These are phyloP conservation scores for Urophycis tenuis DNA, from an alignment of 2,797 vertebrate genomes.

Conservation along the genomic window DNA sequence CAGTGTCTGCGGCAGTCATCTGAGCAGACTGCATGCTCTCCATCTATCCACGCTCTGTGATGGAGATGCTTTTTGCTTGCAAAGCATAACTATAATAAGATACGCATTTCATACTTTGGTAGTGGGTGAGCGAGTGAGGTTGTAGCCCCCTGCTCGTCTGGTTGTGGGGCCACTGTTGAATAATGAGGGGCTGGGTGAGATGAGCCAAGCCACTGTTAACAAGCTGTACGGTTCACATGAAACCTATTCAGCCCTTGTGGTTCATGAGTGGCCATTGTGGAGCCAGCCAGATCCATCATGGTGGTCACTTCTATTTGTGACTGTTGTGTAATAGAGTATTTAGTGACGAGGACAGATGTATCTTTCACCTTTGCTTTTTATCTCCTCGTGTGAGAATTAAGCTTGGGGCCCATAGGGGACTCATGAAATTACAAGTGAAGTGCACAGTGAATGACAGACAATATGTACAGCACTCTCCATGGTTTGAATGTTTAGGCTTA, in stretches of 20 bases:
- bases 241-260: slow-evolving; percentile 69
- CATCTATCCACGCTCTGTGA: not conserved
- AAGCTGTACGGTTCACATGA: slow-evolving; percentile 65
- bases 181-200: slow-evolving; percentile 69
- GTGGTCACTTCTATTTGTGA: slow-evolving; percentile 49
- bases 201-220: slow-evolving; percentile 33
- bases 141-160: slow-evolving; percentile 51
- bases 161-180: slow-evolving; percentile 52
- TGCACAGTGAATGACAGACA: slow-evolving; percentile 32
- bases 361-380: slow-evolving; percentile 51
- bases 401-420: slow-evolving; percentile 45
- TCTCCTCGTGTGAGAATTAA: slow-evolving; percentile 39
- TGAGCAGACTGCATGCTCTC: slow-evolving; percentile 15
- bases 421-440: slow-evolving; percentile 39
- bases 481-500: too few species aligned
- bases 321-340: slow-evolving; percentile 45
- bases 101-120: slow-evolving; percentile 57
- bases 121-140: slow-evolving; percentile 45
- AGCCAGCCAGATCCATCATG: slow-evolving; percentile 41
- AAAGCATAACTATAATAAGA: slow-evolving; percentile 41
- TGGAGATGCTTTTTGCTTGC: slow-evolving; percentile 36
- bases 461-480: too few species aligned
- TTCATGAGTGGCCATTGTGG: slow-evolving; percentile 55
- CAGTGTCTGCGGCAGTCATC: slow-evolving; percentile 35
- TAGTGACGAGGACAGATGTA: slow-evolving; percentile 57